Evolutionary conservation across 2,797 vertebrate species (phyloP), one percentile per base, ranked within the genome.

Genomic region (Diplodus puntazzo): DNA sequence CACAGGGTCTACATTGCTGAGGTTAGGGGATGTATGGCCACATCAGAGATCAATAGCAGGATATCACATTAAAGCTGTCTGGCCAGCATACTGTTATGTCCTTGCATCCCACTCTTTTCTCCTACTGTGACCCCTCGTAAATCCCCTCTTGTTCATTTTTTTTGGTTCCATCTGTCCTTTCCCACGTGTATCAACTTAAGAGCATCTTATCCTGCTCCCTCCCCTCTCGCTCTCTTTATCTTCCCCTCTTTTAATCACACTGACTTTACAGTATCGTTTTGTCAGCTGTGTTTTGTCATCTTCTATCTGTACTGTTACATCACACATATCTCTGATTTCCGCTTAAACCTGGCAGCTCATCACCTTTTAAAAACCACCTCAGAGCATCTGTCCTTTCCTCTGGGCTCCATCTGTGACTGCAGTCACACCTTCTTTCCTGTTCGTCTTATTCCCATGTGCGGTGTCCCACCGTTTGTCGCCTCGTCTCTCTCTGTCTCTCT

Each of bases 91-190:
- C 52, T 55, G 50, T 70, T 60, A 52, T 74, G 75, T 84, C 82
- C 65, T 79, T 57, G 13, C 60, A 77, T 77, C 75, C 71, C 48
- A 49, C 18, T 64, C 49, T 65, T 77, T 73, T 83, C 71, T 67
- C 87, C 82, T 27, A 16, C 25, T 57, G 52, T 82, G 79, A 84
- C 59, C 81, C 81, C 11, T 50, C 21, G 11, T 64, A 80, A 93
- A 92, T 89, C 82, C 84, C 54, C 68, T 77, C 79, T 87, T 92
- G 87, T 90, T 91, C 82, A 87, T 88, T 92, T 93, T 82, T 89
- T 73, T 50, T n/a, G 16, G 3, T 53, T 82, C 88, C 91, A 91
- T 93, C 91, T 93, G 88, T 85, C 74, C 60, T 55, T 75, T 79
- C 69, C 71, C 62, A 70, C 52, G 11, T 74, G 78, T 75, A 76